These are phyloP conservation scores for Campopleginae sp. DNA, from an alignment of 2,888 invertebrate species.

Conservation along the genomic window DNA sequence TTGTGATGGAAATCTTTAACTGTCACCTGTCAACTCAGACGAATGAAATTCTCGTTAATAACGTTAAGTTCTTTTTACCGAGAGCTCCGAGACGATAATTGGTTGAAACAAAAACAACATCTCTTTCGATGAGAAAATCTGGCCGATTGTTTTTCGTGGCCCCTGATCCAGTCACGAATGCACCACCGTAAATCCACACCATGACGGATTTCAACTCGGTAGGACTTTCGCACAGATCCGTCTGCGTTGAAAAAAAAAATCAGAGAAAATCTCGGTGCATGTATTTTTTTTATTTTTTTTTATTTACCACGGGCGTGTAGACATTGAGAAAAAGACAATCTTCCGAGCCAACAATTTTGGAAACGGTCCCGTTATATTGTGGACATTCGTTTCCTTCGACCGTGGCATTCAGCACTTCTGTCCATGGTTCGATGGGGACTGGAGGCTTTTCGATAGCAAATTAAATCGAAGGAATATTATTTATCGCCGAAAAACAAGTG, in stretches of 20 bases:
- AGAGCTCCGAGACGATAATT: constrained; percentile 58
- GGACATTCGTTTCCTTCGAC: constrained; percentile 50
- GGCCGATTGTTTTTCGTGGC: not conserved
- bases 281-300: not conserved
- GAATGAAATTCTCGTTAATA: constrained; percentile 22
- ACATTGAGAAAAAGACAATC: constrained; percentile 67
- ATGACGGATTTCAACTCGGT: constrained; percentile 32
- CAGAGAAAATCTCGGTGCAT: not conserved
- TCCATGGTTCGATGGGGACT: constrained; percentile 62
- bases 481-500: not conserved
- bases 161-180: constrained; percentile 17
- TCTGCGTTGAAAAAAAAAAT: constrained; percentile 3
- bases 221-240: not conserved
- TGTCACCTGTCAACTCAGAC: not conserved
- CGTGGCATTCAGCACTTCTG: constrained; percentile 55
- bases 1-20: not conserved
- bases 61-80: constrained; percentile 67
- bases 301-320: constrained; percentile 24
- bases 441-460: constrained; percentile 59
- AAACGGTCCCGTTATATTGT: constrained; percentile 33
- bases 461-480: not conserved
- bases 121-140: constrained; percentile 52
- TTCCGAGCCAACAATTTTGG: constrained; percentile 11
- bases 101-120: constrained; percentile 47
- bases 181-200: constrained; percentile 46